A percentile compares a stretch with the other conserved stretches of the same genome.
These are phyloP conservation scores for Portunus trituberculatus DNA, from an alignment of 1,140 invertebrate genomes.

Conservation along the genomic window DNA sequence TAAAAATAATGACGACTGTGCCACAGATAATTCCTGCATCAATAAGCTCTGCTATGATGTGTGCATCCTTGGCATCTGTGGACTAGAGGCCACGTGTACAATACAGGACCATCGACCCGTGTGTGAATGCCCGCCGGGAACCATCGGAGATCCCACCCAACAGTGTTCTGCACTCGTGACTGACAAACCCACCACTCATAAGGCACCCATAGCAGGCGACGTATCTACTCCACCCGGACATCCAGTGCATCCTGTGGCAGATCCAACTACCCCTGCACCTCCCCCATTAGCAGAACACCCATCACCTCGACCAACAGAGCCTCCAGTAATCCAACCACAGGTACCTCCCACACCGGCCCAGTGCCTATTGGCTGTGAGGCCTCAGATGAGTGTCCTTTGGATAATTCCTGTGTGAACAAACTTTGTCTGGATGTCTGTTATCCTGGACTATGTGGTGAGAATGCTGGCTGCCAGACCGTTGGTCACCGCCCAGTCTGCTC, in stretches of 20 bases:
- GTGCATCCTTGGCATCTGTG: slow-evolving; percentile 86
- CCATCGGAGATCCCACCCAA: slow-evolving; percentile 84
- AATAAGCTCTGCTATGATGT: slow-evolving; percentile 91
- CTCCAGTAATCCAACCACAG: slow-evolving; percentile 22
- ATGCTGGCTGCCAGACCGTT: slow-evolving; percentile 91
- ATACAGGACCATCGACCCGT: slow-evolving; percentile 74
- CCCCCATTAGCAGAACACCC: slow-evolving; percentile 47
- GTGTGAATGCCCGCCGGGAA: slow-evolving; percentile 86
- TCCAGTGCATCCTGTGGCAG: slow-evolving; percentile 39
- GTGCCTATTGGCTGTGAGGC: slow-evolving; percentile 63
- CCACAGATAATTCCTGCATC: slow-evolving; percentile 91
- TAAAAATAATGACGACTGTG: slow-evolving; percentile 94
- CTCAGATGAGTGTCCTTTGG: slow-evolving; percentile 88
- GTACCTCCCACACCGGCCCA: slow-evolving; percentile 45
- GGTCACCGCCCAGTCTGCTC: slow-evolving; percentile 85
- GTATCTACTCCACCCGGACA: neutral
- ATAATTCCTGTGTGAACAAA: slow-evolving; percentile 92
- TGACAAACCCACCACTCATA: slow-evolving; percentile 23
- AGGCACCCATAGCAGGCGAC: slow-evolving; percentile 30
- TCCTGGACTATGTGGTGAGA: slow-evolving; percentile 91
- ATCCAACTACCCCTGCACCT: slow-evolving; percentile 24
- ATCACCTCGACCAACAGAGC: slow-evolving; percentile 3
- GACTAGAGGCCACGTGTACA: slow-evolving; percentile 82
- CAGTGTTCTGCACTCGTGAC: slow-evolving; percentile 70
- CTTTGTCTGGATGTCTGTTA: slow-evolving; percentile 94